Evolutionary conservation across 1,140 invertebrate genomes (phyloP), one percentile per base, ranked within the genome.

Genomic region (Theocolax elegans): DNA sequence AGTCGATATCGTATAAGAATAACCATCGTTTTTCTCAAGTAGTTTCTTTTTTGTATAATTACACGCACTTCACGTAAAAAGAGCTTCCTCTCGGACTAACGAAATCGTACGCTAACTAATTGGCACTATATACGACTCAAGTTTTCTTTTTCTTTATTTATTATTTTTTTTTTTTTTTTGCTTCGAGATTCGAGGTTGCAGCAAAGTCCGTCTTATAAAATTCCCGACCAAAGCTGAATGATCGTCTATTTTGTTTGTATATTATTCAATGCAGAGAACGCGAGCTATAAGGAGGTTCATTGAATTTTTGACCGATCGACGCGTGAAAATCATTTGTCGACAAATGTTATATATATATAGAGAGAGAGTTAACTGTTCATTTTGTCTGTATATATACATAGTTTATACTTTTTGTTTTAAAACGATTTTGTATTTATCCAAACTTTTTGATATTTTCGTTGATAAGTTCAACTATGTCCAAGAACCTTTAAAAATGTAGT

Each of bases 61-160:
- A 51, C 29, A 40, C 10, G 21, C 46, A 19, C n/a, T 31, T 3
- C 12, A 19, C 70, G 70, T 54, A 71, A 73, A 75, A 35, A 29
- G 31, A 10, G 31, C 46, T 56, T 54, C 54, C 38, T 12, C 29
- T 51, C 51, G 67, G 58, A 27, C 44, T 31, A 72, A 72, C 58
- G 40, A 73, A 65, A 10, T 40, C 19, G 21, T 65, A 49, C 12
- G n/a, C n/a, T 62, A 51, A 9, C 35, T 19, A 63, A 42, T 76
- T 76, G 74, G 74, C 74, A 76, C 74, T 75, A n/a, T n/a, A n/a
- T n/a, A 74, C 65, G 12, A 44, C 25, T 42, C n/a, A n/a, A n/a
- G n/a, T n/a, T n/a, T n/a, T n/a, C n/a, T 38, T 35, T 3, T 31
- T 19, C n/a, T 19, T 35, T n/a, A 17, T 10, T 19, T 42, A 23